Evolutionary conservation across 2,888 invertebrate species (phyloP), one percentile per base, ranked within the genome.

Genomic region (Colostygia pectinataria): DNA sequence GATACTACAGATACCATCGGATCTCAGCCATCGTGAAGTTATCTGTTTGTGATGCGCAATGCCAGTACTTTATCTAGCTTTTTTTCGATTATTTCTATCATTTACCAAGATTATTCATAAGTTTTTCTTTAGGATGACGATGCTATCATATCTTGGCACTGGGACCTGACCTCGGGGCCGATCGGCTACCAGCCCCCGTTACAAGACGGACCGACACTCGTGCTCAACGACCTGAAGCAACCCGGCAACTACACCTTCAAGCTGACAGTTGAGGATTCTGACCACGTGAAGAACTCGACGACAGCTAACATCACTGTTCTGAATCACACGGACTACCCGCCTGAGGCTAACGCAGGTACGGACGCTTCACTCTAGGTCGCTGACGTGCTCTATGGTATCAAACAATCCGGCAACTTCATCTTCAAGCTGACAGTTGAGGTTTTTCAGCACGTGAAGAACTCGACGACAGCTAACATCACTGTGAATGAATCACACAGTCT

Each of bases 241-340:
- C 95, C 98, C 0, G 98, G 98, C 50, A 97, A 96, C 80, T 97
- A 97, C 68, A 96, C 95, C 0, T 97, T 97, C 75, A 96, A 95
- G 77, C 86, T 98, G 53, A 98, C 97, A 0, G 97, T 98, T 0
- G 97, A 96, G 55, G 98, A 98, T 76, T 95, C 96, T 0, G 96
- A 98, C 76, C 96, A 96, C 63, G 95, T 94, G 0, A 95, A 94
- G 46, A 97, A 97, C 76, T 96, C 94, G 0, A 95, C 97, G 0
- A 94, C 93, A 4, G 98, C 98, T 4, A 97, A 96, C 75, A 95
- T 98, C 41, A 96, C 95, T 2, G 97, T 98, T 8, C 85, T 97
- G 10, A 97, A 97, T 88, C 95, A 96, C 62, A 96, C 94, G 0
- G 98, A 99, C 77, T 98, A 98, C 85, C 98, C 98, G 0, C 98